phyloP scores from a whole-genome alignment of 2,888 invertebrate genomes.

The Gisinianus flammeolus region DNA sequence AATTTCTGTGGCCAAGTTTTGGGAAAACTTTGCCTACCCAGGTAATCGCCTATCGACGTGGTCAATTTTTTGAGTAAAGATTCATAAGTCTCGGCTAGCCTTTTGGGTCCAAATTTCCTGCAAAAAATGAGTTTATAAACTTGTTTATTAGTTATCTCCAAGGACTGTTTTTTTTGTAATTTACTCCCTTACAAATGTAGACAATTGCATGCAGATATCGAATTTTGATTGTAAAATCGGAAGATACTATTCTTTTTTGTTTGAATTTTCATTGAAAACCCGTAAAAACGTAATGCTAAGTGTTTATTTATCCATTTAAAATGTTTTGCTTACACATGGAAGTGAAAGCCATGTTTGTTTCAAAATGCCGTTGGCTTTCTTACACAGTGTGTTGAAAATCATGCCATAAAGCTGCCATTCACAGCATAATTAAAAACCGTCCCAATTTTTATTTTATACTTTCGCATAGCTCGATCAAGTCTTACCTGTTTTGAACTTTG shows the following conservation, averaged over 20 bases:
- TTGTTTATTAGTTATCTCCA: too few relatives aligned
- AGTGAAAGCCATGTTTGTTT: neutral
- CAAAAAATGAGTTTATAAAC: conserved; percentile 20
- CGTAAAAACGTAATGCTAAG: too few relatives aligned
- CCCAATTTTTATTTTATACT: neutral
- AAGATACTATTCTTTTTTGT: too few relatives aligned
- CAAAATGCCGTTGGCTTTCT: neutral
- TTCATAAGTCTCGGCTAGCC: conserved; percentile 85
- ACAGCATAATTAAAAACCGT: neutral
- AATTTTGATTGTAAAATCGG: too few relatives aligned
- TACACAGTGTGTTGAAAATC: too few relatives aligned
- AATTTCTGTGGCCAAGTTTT: conserved; percentile 75
- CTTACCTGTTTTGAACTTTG: conserved; percentile 78
- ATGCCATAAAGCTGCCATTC: neutral
- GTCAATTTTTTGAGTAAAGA: conserved; percentile 81
- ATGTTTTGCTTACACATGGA: neutral
- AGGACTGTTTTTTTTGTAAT: too few relatives aligned
- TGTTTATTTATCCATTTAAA: too few relatives aligned
- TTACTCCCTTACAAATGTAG: too few relatives aligned
- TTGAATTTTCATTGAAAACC: too few relatives aligned
- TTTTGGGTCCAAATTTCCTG: conserved; percentile 88
- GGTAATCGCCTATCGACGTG: conserved; percentile 81
- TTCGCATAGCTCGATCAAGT: conserved; percentile 46
- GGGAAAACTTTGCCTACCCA: conserved; percentile 72
- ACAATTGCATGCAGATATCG: too few relatives aligned